phyloP scores from a whole-genome alignment of 2,888 invertebrate genomes.

The Platycheirus albimanus region DNA sequence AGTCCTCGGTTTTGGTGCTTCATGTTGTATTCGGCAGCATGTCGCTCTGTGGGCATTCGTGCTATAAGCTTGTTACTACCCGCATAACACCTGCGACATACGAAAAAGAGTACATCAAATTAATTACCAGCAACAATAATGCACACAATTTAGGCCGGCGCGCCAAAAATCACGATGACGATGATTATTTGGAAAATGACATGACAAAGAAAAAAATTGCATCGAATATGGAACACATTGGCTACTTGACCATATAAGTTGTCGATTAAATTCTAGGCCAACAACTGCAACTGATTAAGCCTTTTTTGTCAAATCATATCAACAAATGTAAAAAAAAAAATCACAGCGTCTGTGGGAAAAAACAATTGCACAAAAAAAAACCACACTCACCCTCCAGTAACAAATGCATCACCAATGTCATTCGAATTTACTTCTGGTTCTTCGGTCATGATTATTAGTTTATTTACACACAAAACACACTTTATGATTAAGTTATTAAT shows the following conservation, averaged over 20 bases:
- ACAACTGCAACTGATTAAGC: slow-evolving; percentile 9
- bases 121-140: slow-evolving; percentile 5
- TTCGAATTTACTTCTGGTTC: slow-evolving; percentile 63
- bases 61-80: slow-evolving; percentile 81
- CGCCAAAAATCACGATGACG: slow-evolving; percentile 33
- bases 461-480: not conserved
- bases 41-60: slow-evolving; percentile 87
- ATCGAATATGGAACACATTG: slow-evolving; percentile 18
- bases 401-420: slow-evolving; percentile 65
- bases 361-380: not conserved
- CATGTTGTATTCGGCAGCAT: slow-evolving; percentile 93
- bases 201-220: slow-evolving; percentile 29
- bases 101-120: not conserved
- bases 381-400: slow-evolving; percentile 63
- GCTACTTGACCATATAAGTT: slow-evolving; percentile 42
- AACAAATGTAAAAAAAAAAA: not conserved
- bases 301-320: slow-evolving; percentile 5
- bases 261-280: slow-evolving; percentile 43
- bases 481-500: not conserved
- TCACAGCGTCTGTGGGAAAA: not conserved
- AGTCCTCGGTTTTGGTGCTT: slow-evolving; percentile 90
- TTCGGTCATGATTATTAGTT: slow-evolving; percentile 32
- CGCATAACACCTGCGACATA: slow-evolving; percentile 36
- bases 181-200: not conserved
- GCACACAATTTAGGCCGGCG: slow-evolving; percentile 13